Evolutionary conservation across 2,888 invertebrate species (phyloP), one percentile per base, ranked within the genome.

Genomic region (Tinea trinotella): DNA sequence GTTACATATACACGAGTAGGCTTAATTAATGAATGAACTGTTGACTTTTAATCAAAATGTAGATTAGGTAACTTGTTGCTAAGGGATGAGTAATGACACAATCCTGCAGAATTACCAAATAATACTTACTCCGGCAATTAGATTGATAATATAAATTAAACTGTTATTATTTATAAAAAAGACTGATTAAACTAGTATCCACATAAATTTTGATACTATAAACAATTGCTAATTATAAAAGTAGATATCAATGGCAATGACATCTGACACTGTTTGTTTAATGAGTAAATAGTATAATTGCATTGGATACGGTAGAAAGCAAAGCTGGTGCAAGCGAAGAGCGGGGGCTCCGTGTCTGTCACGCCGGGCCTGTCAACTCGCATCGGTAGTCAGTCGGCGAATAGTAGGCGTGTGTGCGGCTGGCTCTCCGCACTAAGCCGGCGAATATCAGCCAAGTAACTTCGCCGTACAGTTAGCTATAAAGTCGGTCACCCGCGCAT

Each of bases 211-310:
- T 13, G 9, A 7, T 24, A 24, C 9, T 40, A 40, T 40, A 40
- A 30, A 13, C 40, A 40, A 15, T 40, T 15, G 40, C 13, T 40
- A 15, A 40, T 40, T 6, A 15, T 15, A 40, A 15, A 40, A 7
- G 12, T 40, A 46, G 15, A 12, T 44, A 44, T 44, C 44, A 46
- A 17, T 46, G 46, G 46, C 46, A 46, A 19, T 46, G 46, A 50
- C 50, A 50, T 50, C 50, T 50, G 50, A 30, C 30, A 50, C 22
- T 12, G 22, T 48, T 13, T 12, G 22, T 48, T 44, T 24, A 50
- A 24, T 50, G 50, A 50, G 24, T 30, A 30, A 30, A 50, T 50
- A 50, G 24, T 24, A 50, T 50, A 50, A 50, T 50, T 50, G 30
- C 50, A 24, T 30, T 20, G 48, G 22, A 20, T 20, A 20, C 50